These are phyloP conservation scores for Arnoldichthys spilopterus DNA, from an alignment of 2,797 vertebrate species.

Conservation along the genomic window DNA sequence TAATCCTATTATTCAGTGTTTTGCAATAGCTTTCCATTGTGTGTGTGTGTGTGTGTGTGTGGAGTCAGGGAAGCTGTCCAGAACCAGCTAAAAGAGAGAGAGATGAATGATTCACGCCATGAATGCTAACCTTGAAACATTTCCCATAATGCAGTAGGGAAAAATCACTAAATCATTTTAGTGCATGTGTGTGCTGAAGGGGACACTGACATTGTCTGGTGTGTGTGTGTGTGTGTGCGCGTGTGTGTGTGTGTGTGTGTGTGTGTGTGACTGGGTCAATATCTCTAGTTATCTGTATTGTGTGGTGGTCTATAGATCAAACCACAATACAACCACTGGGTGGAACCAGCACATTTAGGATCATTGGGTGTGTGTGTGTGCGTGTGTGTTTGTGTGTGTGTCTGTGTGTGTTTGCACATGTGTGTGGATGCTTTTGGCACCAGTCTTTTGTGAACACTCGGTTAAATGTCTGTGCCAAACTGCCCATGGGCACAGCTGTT, in stretches of 20 bases:
- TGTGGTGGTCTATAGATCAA: conserved; percentile 22
- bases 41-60: neutral
- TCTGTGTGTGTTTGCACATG: conserved; percentile 4
- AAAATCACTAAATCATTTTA: neutral
- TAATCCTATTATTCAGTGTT: neutral
- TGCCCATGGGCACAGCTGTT: conserved; percentile 24
- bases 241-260: conserved; percentile 29
- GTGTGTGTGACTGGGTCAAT: conserved; percentile 20
- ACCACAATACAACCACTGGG: conserved; percentile 16
- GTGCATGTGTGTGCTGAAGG: conserved; percentile 12
- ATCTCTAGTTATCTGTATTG: conserved; percentile 30
- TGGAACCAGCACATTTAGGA: conserved; percentile 23
- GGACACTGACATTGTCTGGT: conserved; percentile 1
- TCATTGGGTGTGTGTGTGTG: conserved; percentile 14
- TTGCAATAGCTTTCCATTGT: neutral
- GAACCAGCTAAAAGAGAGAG: neutral
- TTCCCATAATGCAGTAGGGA: neutral
- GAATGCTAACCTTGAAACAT: conserved; percentile 11
- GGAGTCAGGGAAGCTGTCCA: neutral
- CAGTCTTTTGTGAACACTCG: conserved; percentile 5
- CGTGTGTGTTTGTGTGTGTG: conserved; percentile 3
- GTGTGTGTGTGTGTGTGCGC: neutral
- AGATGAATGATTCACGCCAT: neutral
- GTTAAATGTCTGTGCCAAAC: conserved; percentile 2
- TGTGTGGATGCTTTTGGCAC: conserved; percentile 8